These are phyloP conservation scores for Parazoanthus darwini DNA, from an alignment of 92 coral and sea anemone species.

Conservation along the genomic window DNA sequence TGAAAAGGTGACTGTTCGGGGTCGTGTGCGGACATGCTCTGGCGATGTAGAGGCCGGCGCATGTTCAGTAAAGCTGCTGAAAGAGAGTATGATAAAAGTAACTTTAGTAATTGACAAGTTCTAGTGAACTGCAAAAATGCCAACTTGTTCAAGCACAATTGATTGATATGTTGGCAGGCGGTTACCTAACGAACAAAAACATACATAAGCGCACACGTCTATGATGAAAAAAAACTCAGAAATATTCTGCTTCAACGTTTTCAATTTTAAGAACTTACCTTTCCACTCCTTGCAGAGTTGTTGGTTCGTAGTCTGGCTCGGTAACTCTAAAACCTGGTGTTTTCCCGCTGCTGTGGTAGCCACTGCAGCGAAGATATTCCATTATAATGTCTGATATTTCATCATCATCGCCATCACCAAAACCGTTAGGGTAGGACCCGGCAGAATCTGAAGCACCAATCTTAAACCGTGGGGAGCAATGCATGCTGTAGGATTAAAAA, in stretches of 20 bases:
- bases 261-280: background rate
- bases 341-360: background rate
- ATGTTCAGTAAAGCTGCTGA: conserved; percentile 2
- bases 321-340: conserved; percentile 36
- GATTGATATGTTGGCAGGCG: no score
- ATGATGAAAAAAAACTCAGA: background rate
- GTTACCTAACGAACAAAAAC: no score
- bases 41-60: background rate
- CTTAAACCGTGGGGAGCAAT: background rate
- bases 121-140: no score
- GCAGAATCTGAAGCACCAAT: background rate
- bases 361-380: conserved; percentile 64
- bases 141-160: no score
- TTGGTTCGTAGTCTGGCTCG: conserved; percentile 42
- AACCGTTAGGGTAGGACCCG: background rate
- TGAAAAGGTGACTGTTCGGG: background rate
- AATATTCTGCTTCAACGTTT: background rate
- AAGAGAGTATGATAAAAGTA: background rate
- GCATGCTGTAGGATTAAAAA: background rate
- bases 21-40: conserved; percentile 27
- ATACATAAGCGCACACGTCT: no score
- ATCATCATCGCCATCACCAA: conserved; percentile 42
- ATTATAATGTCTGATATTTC: conserved; percentile 66
- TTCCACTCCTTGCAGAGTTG: conserved; percentile 38
- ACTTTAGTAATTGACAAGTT: background rate